A percentile compares a stretch with the other conserved stretches of the same genome.
Evolutionary conservation across 2,113 vertebrate genomes (phyloP).

Genomic region (Phalacrocorax aristotelis): DNA sequence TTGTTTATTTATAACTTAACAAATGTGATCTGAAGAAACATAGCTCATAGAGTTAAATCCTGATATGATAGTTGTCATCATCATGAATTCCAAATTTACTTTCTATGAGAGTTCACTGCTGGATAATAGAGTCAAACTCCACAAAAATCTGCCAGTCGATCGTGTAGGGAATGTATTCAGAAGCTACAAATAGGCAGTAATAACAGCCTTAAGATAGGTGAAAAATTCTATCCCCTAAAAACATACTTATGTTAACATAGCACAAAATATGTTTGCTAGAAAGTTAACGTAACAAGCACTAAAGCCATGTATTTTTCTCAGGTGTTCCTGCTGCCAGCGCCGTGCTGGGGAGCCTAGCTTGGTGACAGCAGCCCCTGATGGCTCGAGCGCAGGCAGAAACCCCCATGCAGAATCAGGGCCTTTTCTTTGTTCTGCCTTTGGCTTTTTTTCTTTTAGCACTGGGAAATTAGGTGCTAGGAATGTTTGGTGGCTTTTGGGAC

Average conservation of each 20-base stretch:
- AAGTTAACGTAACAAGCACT: neutral
- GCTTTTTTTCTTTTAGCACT: neutral
- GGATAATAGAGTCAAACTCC: conserved; percentile 42
- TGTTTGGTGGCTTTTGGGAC: neutral
- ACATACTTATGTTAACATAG: neutral
- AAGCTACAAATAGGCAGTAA: neutral
- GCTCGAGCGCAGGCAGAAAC: accelerated
- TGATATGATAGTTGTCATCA: neutral
- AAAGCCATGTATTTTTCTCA: neutral
- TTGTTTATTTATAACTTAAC: neutral
- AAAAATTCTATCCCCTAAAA: neutral
- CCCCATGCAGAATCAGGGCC: accelerated
- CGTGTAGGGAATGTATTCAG: neutral
- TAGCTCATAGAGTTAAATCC: neutral
- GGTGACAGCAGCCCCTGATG: accelerated
- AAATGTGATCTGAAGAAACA: neutral
- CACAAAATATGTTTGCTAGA: neutral
- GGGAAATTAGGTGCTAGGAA: neutral
- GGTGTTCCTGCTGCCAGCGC: neutral
- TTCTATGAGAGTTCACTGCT: conserved; percentile 14
- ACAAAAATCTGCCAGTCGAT: conserved; percentile 21
- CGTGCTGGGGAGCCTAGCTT: neutral
- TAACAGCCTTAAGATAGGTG: neutral
- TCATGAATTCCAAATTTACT: conserved; percentile 5
- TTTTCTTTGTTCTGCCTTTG: neutral